Evolutionary conservation across 2,888 invertebrate genomes (phyloP), one percentile per base, ranked within the genome.

Genomic region (Folsomia manolachei): DNA sequence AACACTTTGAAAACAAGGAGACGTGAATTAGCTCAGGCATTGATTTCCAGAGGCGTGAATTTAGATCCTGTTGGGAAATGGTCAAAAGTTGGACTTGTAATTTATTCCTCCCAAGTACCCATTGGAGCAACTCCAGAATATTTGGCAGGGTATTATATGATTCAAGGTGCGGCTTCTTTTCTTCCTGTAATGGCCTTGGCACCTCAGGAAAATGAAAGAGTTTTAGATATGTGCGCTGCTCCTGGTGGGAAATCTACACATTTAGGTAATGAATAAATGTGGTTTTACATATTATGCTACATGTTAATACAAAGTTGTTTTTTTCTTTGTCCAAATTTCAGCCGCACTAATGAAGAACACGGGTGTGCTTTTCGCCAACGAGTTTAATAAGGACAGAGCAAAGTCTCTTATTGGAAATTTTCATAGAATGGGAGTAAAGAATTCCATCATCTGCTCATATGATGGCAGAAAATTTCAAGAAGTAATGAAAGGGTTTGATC

Each of bases 201-300:
- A 0, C 98, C 99, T 0, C 95, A 96, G 86, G 96, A 95, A 86
- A 92, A 94, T 82, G 97, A 98, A 85, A 88, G 90, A 78, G 90
- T 98, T 78, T 86, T 99, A 39, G 99, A 99, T 83, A 93, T 99
- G 95, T 94, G 96, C 83, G 90, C 97, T 0, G 99, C 99, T 0
- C 99, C 99, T 0, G 99, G 99, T 63, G 99, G 99, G 9, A 99
- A 99, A 86, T 95, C 98, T 0, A 95, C 97, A 0, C 97, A 99
- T 84, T 97, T 99, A 74, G 88, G 87, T 86, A 81, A 80, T 70
- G 61, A 23, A 18, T 64, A 21, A 23, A 21, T n/a, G n/a, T n/a
- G n/a, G n/a, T n/a, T 26, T 61, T 70, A 24, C 21, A 21, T 21
- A 2, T 1, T 73, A 66, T 52, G 19, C 26, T 56, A 25, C 1